Evolutionary conservation across 2,113 vertebrate species (phyloP), one percentile per base, ranked within the genome.

Genomic region (Erythrocercus mccallii): DNA sequence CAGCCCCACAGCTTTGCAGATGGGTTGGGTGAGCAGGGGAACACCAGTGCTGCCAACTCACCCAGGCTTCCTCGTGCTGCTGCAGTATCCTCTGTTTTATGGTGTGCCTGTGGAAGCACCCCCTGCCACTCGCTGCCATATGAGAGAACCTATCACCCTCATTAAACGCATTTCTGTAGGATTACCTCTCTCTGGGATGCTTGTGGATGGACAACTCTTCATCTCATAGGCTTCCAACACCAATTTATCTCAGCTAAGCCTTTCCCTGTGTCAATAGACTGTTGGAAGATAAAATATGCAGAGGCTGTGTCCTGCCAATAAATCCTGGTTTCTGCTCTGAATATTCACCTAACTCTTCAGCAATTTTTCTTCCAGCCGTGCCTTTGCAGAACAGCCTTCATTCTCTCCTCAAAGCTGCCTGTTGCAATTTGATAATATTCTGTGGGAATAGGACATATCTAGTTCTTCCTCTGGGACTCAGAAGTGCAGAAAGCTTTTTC

Each of bases 1-100:
- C 45, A 87, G n/a, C 18, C 74, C 51, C 31, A 19, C 12, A 53
- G 14, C 22, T 73, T 22, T 24, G 33, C 70, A 58, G 33, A 16
- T 1, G 1, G 15, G 11, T 48, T 0, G 0, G 9, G 15, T 37
- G n/a, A 71, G n/a, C 28, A 50, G 44, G 30, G 15, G 66, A 61
- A 37, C 0, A 0, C 5, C 33, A 5, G 4, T 78, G 28, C 38
- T 9, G 2, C 10, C 3, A 7, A 20, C 40, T 50, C 56, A 48
- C 3, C 5, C 51, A 50, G 38, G 11, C 21, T 80, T 42, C 37
- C 27, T 72, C 0, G 0, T 45, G 61, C 57, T 31, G 1, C 40
- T 51, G 58, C 24, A 65, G 2, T 38, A 64, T 77, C 33, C 24
- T 50, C 58, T 5, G 2, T 27, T 60, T 68, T 12, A 23, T 18